Evolutionary conservation across 2,888 invertebrate species (phyloP), one percentile per base, ranked within the genome.

Genomic region (Drosophila demipolita): DNA sequence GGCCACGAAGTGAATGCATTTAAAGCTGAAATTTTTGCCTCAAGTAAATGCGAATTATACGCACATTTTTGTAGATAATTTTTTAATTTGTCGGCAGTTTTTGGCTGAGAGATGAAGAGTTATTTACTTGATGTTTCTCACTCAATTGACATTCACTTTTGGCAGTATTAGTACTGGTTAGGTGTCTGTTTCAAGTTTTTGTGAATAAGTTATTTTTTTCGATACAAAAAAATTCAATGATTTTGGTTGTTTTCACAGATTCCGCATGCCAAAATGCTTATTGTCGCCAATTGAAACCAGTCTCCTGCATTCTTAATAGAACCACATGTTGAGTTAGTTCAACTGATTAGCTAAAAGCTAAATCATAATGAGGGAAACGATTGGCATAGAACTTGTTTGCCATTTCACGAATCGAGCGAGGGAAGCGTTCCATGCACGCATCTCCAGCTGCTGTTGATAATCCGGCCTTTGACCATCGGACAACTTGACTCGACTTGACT

Each of bases 401-500:
- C 49, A 50, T 49, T 70, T 67, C 64, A 58, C 57, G 49, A 49
- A 50, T 66, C n/a, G 35, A 58, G 52, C 48, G 48, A 29, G 20
- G 38, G 36, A 38, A 35, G 12, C 32, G 20, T 17, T 66, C 67
- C 57, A 50, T 48, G 72, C 55, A 70, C 26, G 12, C 42, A 15
- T 73, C 49, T 65, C n/a, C 45, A 40, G 59, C 29, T 52, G 68
- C 64, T 45, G 66, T 33, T 40, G 26, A 40, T 23, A 23, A 23
- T 53, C 35, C 54, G 54, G 42, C 54, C 68, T 67, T 65, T 82
- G 58, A 75, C 66, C 66, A 57, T 64, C 60, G 53, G 73, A 66
- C 65, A 63, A 61, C 70, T 45, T 45, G 79, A 74, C 82, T 66
- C 83, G 38, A 17, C 38, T 84, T 82, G 87, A 84, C 83, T 84